Evolutionary conservation across 2,113 vertebrate species (phyloP).

Genomic region (Chunga burmeisteri): DNA sequence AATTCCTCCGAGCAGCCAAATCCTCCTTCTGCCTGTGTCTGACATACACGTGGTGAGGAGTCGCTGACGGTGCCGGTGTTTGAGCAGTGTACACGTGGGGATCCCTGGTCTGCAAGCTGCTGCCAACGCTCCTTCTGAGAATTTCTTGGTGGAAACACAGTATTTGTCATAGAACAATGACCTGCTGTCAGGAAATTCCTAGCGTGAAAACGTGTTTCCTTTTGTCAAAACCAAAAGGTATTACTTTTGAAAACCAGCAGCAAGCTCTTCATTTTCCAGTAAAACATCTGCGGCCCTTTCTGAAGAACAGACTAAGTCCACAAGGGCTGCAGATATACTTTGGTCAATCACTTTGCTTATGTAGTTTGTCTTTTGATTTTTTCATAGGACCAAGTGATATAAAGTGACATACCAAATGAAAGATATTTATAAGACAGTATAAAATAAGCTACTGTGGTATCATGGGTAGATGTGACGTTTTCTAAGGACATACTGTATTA

Average conservation of each 20-base stretch:
- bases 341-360: slow-evolving; percentile 76
- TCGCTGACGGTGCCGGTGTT: neutral
- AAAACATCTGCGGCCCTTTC: slow-evolving; percentile 75
- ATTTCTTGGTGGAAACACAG: slow-evolving; percentile 27
- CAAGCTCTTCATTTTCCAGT: slow-evolving; percentile 77
- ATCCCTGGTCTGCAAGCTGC: slow-evolving; percentile 8
- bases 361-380: slow-evolving; percentile 46
- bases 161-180: slow-evolving; percentile 22
- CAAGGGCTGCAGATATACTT: slow-evolving; percentile 76
- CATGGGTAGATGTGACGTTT: slow-evolving; percentile 57
- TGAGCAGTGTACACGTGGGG: neutral
- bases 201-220: slow-evolving; percentile 35
- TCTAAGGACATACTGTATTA: slow-evolving; percentile 72
- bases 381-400: slow-evolving; percentile 75
- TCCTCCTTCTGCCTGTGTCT: neutral
- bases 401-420: slow-evolving; percentile 76
- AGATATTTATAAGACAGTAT: slow-evolving; percentile 77
- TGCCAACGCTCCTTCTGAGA: slow-evolving; percentile 21
- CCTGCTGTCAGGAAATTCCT: slow-evolving; percentile 43
- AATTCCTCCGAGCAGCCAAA: neutral
- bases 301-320: slow-evolving; percentile 55
- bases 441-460: slow-evolving; percentile 74
- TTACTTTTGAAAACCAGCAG: slow-evolving; percentile 69
- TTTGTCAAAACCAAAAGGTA: slow-evolving; percentile 58
- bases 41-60: neutral